phyloP scores from a whole-genome alignment of 2,888 invertebrate species.

The Therioaphis trifolii region DNA sequence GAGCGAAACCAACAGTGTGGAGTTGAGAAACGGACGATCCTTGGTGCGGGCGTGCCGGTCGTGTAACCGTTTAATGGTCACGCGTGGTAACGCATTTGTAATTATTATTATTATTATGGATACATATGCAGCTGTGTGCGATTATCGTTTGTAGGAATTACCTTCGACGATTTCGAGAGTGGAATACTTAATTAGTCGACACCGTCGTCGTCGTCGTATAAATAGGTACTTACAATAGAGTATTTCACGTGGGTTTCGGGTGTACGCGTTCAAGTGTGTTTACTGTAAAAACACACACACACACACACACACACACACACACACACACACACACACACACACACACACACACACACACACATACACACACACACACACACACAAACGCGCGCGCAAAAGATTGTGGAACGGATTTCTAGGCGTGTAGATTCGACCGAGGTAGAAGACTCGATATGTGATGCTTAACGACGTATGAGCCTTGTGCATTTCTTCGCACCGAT shows the following conservation, averaged over 20 bases:
- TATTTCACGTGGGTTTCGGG: conserved; percentile 30
- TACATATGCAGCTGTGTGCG: neutral
- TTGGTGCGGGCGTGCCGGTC: no score
- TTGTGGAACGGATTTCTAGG: no score
- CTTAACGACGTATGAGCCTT: no score
- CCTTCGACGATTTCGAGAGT: conserved; percentile 11
- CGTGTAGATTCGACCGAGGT: no score
- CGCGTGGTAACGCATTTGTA: neutral
- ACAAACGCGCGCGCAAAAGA: no score
- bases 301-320: neutral
- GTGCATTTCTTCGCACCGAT: no score
- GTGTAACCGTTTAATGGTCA: conserved; percentile 20
- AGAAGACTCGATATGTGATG: no score
- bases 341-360: no score
- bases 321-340: neutral
- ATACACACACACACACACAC: no score
- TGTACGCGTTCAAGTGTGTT: conserved; percentile 1
- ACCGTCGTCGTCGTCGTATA: neutral
- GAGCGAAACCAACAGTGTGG: neutral
- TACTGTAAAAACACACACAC: neutral
- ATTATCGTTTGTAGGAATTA: neutral
- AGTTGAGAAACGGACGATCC: conserved; percentile 12
- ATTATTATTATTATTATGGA: neutral
- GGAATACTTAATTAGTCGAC: conserved; percentile 21
- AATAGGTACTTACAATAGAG: no score